These are phyloP conservation scores for Heptranchias perlo DNA, from an alignment of 2,113 vertebrate genomes.

Conservation along the genomic window DNA sequence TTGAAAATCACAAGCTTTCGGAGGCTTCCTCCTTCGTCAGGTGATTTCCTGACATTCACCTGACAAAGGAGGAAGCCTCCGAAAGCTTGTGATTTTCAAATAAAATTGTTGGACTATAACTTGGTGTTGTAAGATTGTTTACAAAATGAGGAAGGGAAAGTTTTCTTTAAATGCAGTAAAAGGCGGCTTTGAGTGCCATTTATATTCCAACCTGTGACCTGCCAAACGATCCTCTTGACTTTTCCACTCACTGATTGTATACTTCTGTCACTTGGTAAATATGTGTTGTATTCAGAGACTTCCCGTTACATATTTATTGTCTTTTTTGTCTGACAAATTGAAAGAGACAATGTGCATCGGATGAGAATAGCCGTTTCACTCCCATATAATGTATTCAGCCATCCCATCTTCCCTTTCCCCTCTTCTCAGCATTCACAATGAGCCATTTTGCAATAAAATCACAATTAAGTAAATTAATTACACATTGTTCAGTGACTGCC, in stretches of 20 bases:
- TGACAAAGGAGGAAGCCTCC: too few species aligned
- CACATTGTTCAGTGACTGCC: background rate
- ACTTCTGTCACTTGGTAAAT: background rate
- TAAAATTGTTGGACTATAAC: too few species aligned
- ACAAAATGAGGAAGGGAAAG: background rate
- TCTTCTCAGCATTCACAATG: background rate
- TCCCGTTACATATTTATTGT: background rate
- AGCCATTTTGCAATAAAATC: background rate
- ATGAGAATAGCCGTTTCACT: background rate
- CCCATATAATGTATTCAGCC: background rate
- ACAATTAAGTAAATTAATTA: background rate
- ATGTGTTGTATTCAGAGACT: background rate
- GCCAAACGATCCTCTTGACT: background rate
- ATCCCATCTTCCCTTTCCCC: background rate
- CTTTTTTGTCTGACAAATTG: background rate
- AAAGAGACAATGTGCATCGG: background rate
- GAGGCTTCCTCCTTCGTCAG: too few species aligned
- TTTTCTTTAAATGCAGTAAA: background rate
- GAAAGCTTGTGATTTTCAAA: too few species aligned
- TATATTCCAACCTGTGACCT: background rate
- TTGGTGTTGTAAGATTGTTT: too few species aligned
- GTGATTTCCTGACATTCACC: too few species aligned
- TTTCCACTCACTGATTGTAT: background rate
- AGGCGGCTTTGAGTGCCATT: background rate
- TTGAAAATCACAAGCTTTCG: too few species aligned